These are phyloP conservation scores for Eriosoma lanigerum DNA, from an alignment of 1,140 invertebrate species.

Conservation along the genomic window DNA sequence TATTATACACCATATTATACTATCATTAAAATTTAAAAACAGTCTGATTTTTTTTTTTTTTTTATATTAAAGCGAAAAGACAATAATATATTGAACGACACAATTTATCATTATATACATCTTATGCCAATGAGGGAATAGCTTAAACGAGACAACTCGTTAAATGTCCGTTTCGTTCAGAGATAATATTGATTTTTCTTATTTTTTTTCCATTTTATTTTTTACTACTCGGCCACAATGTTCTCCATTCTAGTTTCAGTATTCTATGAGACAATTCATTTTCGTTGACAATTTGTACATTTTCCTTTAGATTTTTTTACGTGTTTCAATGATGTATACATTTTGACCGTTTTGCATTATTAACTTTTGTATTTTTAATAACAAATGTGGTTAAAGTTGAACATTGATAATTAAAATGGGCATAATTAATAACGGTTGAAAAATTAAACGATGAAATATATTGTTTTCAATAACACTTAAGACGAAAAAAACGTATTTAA, in stretches of 20 bases:
- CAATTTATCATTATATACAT: not conserved
- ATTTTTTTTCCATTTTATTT: not conserved
- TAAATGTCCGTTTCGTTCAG: not conserved
- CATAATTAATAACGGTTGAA: not conserved
- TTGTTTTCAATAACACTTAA: not conserved
- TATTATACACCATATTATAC: not conserved
- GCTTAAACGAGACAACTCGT: not conserved
- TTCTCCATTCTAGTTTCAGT: not conserved
- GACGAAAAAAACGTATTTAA: not conserved
- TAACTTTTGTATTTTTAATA: no score
- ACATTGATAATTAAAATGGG: not conserved
- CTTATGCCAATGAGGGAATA: not conserved
- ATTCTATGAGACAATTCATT: not conserved
- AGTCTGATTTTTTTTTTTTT: no score
- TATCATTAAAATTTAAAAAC: not conserved
- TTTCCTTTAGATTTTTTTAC: no score
- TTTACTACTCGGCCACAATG: not conserved
- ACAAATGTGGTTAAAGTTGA: no score
- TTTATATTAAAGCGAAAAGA: no score
- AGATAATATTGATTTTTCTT: constrained; percentile 1
- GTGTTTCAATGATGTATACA: no score
- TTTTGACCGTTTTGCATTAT: not conserved
- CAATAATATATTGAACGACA: not conserved
- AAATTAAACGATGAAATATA: not conserved
- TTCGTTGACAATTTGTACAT: not conserved